Evolutionary conservation across 2,113 vertebrate species (phyloP), one percentile per base, ranked within the genome.

Genomic region (Xiphophorus maculatus): DNA sequence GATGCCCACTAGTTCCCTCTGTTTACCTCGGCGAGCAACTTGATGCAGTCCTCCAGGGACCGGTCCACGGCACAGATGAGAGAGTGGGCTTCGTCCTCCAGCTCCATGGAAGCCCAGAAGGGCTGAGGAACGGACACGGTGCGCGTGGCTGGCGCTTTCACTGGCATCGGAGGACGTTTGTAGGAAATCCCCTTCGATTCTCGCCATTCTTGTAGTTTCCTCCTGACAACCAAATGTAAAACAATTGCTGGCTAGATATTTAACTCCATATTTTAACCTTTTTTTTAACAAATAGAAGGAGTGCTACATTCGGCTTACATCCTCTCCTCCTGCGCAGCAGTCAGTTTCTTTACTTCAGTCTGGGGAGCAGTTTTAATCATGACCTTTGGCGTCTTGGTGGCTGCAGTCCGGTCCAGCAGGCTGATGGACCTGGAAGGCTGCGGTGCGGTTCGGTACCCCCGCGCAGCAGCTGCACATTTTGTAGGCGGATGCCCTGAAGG

Each of bases 161-260:
- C 75, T 0, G 11, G 77, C 97, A 98, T 97, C 0, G 97, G 95
- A 0, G 98, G 98, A 2, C 97, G 95, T 74, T 99, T 99, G 90
- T 99, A 98, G 0, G 88, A 90, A 86, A 95, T 97, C 1, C 97
- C 96, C 71, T 93, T 97, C 25, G 96, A 87, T 51, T 93, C 91
- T 32, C 95, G 69, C 98, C 97, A 99, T 63, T 96, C 96, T 84
- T 97, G 92, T 30, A 99, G 92, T 33, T 96, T 96, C 71, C 85
- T 95, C 88, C 98, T 99, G 86, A 4, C 44, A 12, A 77, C 10
- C 48, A 63, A 80, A 77, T 22, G 33, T 0, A 65, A 28, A 40
- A 14, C 32, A 60, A 3, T 29, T 29, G 40, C n/a, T 42, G 14
- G 27, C 7, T 19, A 17, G 8, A 11, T 48, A 58, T 58, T 58